These are phyloP conservation scores for Takifugu bimaculatus DNA, from an alignment of 2,113 vertebrate genomes.

Conservation along the genomic window DNA sequence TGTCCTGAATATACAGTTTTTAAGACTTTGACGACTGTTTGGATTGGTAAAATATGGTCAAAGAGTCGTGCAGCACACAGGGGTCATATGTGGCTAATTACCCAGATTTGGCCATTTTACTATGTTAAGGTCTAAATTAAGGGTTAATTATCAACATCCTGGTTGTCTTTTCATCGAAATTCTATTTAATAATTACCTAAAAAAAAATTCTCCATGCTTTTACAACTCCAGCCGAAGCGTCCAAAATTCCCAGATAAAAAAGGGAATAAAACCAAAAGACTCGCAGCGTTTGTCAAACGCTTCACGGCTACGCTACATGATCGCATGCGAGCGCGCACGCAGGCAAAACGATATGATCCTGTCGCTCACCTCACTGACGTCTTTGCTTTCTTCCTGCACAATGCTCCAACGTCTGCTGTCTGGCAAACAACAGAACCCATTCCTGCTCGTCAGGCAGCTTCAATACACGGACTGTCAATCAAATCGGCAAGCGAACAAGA, in stretches of 20 bases:
- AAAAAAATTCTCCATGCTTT: not conserved
- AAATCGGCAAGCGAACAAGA: constrained; percentile 16
- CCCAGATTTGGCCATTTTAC: too few relatives aligned
- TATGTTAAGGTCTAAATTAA: too few relatives aligned
- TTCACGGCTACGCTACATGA: constrained; percentile 5
- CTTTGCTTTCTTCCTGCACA: not conserved
- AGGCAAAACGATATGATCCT: constrained; percentile 13
- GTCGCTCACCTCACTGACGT: constrained; percentile 25
- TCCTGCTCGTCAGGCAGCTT: constrained; percentile 24
- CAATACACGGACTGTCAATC: constrained; percentile 34
- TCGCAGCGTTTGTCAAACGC: not conserved
- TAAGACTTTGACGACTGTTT: not conserved
- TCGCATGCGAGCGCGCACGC: constrained; percentile 1
- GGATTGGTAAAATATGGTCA: not conserved
- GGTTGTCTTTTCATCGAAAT: too few relatives aligned
- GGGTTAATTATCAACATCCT: too few relatives aligned
- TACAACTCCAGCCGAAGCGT: not conserved
- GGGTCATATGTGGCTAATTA: too few relatives aligned
- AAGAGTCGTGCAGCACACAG: too few relatives aligned
- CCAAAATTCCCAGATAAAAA: not conserved
- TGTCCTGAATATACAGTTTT: too few relatives aligned
- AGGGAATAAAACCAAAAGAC: not conserved
- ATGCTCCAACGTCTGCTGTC: constrained; percentile 22
- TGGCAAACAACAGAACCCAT: constrained; percentile 30
- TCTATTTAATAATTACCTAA: too few relatives aligned